A percentile compares a stretch with the other conserved stretches of the same genome.
Evolutionary conservation across 2,113 vertebrate genomes (phyloP).

Genomic region (Campylorhamphus procurvoides): DNA sequence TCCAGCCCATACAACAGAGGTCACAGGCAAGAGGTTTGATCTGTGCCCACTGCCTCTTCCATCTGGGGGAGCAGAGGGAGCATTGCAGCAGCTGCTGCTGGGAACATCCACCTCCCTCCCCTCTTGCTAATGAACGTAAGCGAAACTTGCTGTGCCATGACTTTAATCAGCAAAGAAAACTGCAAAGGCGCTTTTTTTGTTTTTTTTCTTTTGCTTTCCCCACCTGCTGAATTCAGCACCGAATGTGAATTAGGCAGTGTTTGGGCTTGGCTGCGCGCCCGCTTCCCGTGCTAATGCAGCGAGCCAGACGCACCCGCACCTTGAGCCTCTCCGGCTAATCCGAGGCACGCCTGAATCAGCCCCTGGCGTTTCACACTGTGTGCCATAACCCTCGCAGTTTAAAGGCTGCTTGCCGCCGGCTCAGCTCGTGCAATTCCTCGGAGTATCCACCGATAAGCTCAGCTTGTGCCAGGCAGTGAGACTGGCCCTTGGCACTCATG

Average conservation of each 20-base stretch:
- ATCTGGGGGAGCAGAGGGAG: background rate
- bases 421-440: accelerated
- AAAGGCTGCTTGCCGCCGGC: background rate
- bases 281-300: background rate
- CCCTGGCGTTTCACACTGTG: background rate
- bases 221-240: conserved; percentile 55
- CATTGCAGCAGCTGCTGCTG: conserved; percentile 1
- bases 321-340: background rate
- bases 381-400: accelerated
- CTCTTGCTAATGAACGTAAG: conserved; percentile 28
- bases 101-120: conserved; percentile 6
- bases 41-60: accelerated
- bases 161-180: conserved; percentile 64
- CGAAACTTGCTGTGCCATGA: conserved; percentile 64
- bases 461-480: accelerated
- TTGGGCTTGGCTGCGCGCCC: background rate
- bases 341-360: background rate
- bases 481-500: background rate
- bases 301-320: background rate
- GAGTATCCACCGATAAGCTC: accelerated
- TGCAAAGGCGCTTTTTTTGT: conserved; percentile 11
- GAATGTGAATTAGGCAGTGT: background rate
- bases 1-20: accelerated
- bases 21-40: background rate
- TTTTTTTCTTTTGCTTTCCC: background rate